Conservation (phyloP, 2,888 invertebrate genomes). For the Drosophila meridionalis region DNA sequence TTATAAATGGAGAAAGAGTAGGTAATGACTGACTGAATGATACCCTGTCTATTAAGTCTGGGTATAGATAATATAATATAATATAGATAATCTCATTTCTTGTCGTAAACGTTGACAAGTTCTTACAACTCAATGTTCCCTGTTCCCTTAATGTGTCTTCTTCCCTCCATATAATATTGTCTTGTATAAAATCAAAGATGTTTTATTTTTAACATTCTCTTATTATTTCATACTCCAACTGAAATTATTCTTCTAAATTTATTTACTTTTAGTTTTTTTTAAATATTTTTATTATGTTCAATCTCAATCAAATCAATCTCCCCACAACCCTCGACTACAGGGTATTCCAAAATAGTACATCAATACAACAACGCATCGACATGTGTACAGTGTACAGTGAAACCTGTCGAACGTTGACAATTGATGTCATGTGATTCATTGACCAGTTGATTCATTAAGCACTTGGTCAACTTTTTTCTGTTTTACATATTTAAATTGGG, state of each 20-base stretch:
- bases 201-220: neutral
- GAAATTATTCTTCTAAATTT: neutral
- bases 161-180: too few relatives aligned
- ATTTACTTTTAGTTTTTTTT: neutral
- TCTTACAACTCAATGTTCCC: too few relatives aligned
- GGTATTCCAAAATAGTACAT: neutral
- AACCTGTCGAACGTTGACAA: slow-evolving; percentile 25
- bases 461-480: slow-evolving; percentile 15
- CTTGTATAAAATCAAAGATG: neutral
- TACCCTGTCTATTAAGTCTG: neutral
- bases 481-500: neutral
- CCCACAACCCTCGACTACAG: neutral
- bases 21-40: neutral
- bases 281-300: neutral
- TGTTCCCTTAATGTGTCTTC: too few relatives aligned
- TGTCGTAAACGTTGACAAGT: too few relatives aligned
- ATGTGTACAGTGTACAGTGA: slow-evolving; percentile 32
- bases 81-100: too few relatives aligned
- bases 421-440: slow-evolving; percentile 40
- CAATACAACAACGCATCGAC: neutral
- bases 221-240: neutral
- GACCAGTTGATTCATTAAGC: slow-evolving; percentile 34
- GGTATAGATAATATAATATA: neutral
- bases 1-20: neutral
- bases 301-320: too few relatives aligned